A percentile compares a stretch with the other conserved stretches of the same genome.
Evolutionary conservation across 2,888 invertebrate species (phyloP).

Genomic region (Synergus japonicus): DNA sequence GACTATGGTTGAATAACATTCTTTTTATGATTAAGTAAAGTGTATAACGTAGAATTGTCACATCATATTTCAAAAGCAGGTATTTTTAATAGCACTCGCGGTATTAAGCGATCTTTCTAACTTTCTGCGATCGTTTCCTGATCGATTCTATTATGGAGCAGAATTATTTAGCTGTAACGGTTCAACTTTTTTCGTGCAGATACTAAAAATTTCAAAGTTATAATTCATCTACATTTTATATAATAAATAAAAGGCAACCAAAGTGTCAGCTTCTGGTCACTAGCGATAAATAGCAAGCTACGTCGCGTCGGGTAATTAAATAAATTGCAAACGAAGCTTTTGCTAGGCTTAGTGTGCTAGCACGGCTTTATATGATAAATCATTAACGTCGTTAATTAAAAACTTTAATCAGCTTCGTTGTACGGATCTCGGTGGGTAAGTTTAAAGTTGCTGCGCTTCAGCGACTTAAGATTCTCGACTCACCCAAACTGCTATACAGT

Average conservation of each 20-base stretch:
- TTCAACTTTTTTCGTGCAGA: neutral
- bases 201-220: neutral
- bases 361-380: conserved; percentile 57
- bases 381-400: conserved; percentile 66
- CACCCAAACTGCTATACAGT: neutral
- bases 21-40: too few species aligned
- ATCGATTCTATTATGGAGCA: too few species aligned
- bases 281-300: neutral
- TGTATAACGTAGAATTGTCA: too few species aligned
- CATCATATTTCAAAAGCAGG: too few species aligned
- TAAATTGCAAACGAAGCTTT: neutral
- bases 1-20: too few species aligned
- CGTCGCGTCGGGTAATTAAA: neutral
- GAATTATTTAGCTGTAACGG: too few species aligned
- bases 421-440: neutral
- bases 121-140: too few species aligned
- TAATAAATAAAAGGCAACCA: neutral
- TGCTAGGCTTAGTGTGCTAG: neutral
- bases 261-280: neutral
- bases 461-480: neutral
- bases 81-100: too few species aligned
- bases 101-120: too few species aligned
- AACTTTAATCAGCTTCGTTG: conserved; percentile 62
- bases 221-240: neutral
- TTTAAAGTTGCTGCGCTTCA: neutral